These are phyloP conservation scores for Hippocampus guttulatus DNA, from an alignment of 2,113 vertebrate species.

Conservation along the genomic window DNA sequence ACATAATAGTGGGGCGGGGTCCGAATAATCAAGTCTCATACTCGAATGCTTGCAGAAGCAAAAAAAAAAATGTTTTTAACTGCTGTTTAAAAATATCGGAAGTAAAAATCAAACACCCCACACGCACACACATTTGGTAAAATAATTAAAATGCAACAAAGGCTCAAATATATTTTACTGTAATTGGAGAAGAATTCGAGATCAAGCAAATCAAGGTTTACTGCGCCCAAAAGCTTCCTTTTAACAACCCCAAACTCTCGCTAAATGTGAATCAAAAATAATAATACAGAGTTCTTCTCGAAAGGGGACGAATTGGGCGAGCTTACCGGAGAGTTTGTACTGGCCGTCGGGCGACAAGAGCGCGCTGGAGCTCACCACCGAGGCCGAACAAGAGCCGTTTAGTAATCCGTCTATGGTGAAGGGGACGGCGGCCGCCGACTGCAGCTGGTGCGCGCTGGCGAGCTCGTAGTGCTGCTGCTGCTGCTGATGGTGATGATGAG, in stretches of 20 bases:
- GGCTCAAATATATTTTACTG: too few species aligned
- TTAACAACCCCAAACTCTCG: neutral
- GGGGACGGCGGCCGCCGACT: constrained; percentile 80
- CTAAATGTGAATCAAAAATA: too few species aligned
- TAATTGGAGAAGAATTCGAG: too few species aligned
- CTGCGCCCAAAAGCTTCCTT: neutral
- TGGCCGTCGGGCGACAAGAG: constrained; percentile 82
- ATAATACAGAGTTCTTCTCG: neutral
- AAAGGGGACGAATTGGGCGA: neutral
- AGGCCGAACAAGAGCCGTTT: constrained; percentile 88
- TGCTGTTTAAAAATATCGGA: too few species aligned
- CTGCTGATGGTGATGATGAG: constrained; percentile 46
- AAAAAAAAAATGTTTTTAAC: too few species aligned
- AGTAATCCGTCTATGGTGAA: constrained; percentile 99
- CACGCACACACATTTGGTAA: too few species aligned
- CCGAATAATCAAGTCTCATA: too few species aligned
- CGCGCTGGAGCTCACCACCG: constrained; percentile 81
- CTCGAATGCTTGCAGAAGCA: too few species aligned
- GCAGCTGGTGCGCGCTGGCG: constrained; percentile 87
- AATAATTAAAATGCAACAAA: too few species aligned
- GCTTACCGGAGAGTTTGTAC: constrained; percentile 90
- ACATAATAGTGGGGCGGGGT: neutral
- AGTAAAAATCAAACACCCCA: too few species aligned
- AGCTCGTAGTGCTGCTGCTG: constrained; percentile 85
- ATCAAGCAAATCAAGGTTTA: too few species aligned